These are phyloP conservation scores for Tragelaphus buxtoni DNA, from an alignment of 2,113 vertebrate genomes.

Conservation along the genomic window DNA sequence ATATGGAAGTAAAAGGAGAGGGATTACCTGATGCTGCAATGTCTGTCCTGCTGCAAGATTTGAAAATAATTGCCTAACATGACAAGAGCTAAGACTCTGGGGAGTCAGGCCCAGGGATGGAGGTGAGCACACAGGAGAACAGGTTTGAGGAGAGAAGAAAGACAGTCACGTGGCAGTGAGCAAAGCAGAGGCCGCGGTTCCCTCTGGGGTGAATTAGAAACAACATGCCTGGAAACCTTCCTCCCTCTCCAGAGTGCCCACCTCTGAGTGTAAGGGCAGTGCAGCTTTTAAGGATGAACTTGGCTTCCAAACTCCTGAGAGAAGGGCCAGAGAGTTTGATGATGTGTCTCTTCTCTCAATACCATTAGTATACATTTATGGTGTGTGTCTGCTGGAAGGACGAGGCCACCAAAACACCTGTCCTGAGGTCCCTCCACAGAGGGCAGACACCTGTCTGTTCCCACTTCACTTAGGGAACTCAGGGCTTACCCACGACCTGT, in stretches of 20 bases:
- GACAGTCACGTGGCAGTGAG: fast-evolving
- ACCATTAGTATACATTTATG: neutral
- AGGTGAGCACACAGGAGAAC: neutral
- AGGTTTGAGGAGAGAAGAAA: neutral
- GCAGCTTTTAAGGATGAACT: neutral
- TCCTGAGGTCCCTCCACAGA: neutral
- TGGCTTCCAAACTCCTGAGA: neutral
- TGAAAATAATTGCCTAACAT: neutral
- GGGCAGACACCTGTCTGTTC: neutral
- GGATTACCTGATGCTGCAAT: neutral
- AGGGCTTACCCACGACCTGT: neutral
- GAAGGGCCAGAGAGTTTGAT: neutral
- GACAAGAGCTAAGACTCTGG: neutral
- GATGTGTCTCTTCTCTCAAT: neutral
- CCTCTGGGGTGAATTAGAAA: neutral
- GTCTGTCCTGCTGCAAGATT: neutral
- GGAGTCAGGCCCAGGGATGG: neutral
- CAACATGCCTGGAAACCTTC: neutral
- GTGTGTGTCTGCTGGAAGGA: neutral
- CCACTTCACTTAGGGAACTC: neutral
- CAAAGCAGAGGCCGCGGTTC: fast-evolving
- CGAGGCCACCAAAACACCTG: neutral
- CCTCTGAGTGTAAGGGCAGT: neutral
- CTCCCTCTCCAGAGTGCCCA: neutral
- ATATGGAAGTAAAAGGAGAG: fast-evolving